Conservation (phyloP, 2,797 vertebrate genomes). For the Alectoris magna region DNA sequence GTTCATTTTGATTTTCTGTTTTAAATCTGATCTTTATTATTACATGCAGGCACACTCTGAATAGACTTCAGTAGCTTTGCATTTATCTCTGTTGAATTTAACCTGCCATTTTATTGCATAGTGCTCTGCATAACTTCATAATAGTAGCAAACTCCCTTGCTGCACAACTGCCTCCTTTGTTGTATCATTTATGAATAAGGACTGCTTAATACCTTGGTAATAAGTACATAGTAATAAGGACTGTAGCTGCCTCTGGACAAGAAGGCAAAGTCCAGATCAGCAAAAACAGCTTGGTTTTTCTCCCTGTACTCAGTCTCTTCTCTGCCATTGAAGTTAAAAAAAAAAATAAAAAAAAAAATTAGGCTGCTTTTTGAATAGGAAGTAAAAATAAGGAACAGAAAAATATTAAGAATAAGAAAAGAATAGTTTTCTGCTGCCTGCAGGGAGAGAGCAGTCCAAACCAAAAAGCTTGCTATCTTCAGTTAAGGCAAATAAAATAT, state of each 20-base stretch:
- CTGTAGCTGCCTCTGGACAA: background rate
- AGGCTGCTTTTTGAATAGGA: background rate
- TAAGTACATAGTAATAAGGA: background rate
- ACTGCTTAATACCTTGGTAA: background rate
- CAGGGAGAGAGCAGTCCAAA: background rate
- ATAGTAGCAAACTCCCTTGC: background rate
- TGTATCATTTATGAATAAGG: background rate
- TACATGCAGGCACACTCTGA: background rate
- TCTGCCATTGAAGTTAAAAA: background rate
- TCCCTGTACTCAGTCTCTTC: background rate
- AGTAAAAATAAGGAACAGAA: background rate
- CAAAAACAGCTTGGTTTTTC: background rate
- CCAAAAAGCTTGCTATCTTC: background rate
- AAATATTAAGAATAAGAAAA: background rate
- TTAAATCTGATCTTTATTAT: too few relatives aligned
- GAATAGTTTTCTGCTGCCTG: background rate
- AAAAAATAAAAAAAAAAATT: background rate
- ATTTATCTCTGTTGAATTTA: background rate
- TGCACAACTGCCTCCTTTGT: accelerated
- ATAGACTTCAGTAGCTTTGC: background rate
- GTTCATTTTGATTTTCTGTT: too few relatives aligned
- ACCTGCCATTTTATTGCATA: background rate
- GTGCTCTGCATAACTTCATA: background rate
- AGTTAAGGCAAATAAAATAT: background rate
- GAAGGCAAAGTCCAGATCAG: background rate